Base-by-base conservation (phyloP, 2,888 invertebrate genomes). In the Marronus borbonicus region DNA sequence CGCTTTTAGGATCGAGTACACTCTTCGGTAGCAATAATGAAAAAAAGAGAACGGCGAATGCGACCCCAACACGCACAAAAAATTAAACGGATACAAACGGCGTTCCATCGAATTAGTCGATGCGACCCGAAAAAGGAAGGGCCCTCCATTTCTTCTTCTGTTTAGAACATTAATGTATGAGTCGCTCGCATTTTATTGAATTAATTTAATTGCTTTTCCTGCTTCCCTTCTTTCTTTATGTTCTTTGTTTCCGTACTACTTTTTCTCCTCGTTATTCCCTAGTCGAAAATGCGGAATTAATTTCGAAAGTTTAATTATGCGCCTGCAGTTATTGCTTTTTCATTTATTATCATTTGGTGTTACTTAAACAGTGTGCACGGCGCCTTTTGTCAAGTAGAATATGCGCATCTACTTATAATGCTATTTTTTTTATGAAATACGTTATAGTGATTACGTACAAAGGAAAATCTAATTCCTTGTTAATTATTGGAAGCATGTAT, bases 121-220 rank as follows among this genome's bases (percentile, higher is more conserved):
- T 44, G 72, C 72, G 72, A 74, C 60, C 72, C 60, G 72, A 74
- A 74, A 74, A 74, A 49, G 72, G 72, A 74, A 74, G 72, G 72
- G 72, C 62, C 72, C 76, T 75, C 55, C 80, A 78, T 80, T 76
- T 65, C 76, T 77, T 77, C 75, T 76, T 74, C 76, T 65, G 76
- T 76, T 76, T 79, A 79, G 78, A 78, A 76, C 80, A 81, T 80
- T 80, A 81, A 81, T 83, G 83, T 78, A 80, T 78, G 82, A 79
- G 81, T 81, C 81, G 82, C 81, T 82, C 72, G 72, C 72, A 74
- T 82, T 83, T 85, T 84, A 84, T 85, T 83, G 83, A 85, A 84
- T 85, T 84, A 84, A 84, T 84, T 84, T 85, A 85, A 85, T 84
- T 84, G 85, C 81, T 80, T 81, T 77, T 76, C 68, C 70, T 44